Evolutionary conservation across 2,797 vertebrate species (phyloP), one percentile per base, ranked within the genome.

Genomic region (Tolypeutes matacus): DNA sequence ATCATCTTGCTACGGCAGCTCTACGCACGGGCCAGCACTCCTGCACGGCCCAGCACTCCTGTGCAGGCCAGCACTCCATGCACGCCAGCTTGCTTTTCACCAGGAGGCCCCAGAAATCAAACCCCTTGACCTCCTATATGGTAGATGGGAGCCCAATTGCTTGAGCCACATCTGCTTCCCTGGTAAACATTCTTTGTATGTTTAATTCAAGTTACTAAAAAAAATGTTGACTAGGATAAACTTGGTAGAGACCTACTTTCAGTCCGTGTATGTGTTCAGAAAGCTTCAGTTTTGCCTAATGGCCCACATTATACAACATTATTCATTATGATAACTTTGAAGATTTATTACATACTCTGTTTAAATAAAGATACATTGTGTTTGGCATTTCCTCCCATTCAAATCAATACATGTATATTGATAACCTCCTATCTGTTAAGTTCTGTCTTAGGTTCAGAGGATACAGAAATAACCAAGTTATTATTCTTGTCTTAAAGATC

Each of bases 301-400:
- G 84, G 94, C 51, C 89, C 89, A 81, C n/a, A 85, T 81, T 89
- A 96, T 69, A 94, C 75, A 89, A 67, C 49, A 49, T 93, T 87
- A 81, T 93, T 87, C 80, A 76, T 78, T 86, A 90, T 53, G 29
- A 46, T 62, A 82, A 29, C 14, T 21, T 65, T 34, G 31, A 46
- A 73, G n/a, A 65, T 76, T 58, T 64, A 36, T 93, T 62, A 81
- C 89, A 83, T 89, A 67, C 77, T 72, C 56, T 83, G 27, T 53
- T 78, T 73, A 91, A 95, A 73, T 82, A 25, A 95, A 94, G 82
- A 86, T 80, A 92, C 4, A 42, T 15, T 77, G 36, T 56, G 17
- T 86, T 88, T 94, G 89, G 49, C 34, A 60, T 89, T 94, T 92
- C 64, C 14, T 92, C 46, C 56, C 46, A 56, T 81, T 77, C 18